Percentiles rank a stretch among this genome's conserved stretches.
Evolutionary conservation across 2,888 invertebrate genomes (phyloP).

Genomic region (Brachypterus glaber): DNA sequence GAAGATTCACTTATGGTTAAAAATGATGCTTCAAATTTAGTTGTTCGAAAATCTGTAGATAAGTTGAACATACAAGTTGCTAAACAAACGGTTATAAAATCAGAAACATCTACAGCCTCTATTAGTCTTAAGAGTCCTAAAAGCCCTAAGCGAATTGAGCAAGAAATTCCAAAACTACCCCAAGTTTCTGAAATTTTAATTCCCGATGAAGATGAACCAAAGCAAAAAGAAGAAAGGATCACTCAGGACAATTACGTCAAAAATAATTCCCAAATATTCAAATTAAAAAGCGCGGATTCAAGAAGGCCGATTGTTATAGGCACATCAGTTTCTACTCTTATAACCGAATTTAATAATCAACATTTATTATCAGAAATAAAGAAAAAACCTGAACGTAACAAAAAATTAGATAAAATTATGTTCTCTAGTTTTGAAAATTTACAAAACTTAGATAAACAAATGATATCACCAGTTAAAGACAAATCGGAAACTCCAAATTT

Average conservation of each 20-base stretch:
- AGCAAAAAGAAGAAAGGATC: slow-evolving; percentile 31
- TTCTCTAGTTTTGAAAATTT: slow-evolving; percentile 39
- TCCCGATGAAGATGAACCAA: slow-evolving; percentile 48
- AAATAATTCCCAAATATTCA: slow-evolving; percentile 38
- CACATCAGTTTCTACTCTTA: slow-evolving; percentile 49
- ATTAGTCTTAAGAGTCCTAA: slow-evolving; percentile 25
- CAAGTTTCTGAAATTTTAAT: slow-evolving; percentile 67
- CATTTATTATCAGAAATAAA: slow-evolving; percentile 50
- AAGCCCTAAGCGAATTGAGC: slow-evolving; percentile 38
- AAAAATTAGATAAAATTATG: slow-evolving; percentile 28
- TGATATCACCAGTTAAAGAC: slow-evolving; percentile 16
- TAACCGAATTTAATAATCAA: slow-evolving; percentile 40
- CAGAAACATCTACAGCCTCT: slow-evolving; percentile 19
- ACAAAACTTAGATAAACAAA: slow-evolving; percentile 36
- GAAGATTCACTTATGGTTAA: slow-evolving; percentile 18
- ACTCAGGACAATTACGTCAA: slow-evolving; percentile 40
- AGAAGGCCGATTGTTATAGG: slow-evolving; percentile 52
- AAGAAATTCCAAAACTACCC: slow-evolving; percentile 63
- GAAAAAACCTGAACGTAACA: slow-evolving; percentile 28
- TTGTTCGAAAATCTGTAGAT: slow-evolving; percentile 35
- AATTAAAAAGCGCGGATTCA: slow-evolving; percentile 42
- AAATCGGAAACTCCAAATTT: slow-evolving; percentile 27
- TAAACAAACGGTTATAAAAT: slow-evolving; percentile 32
- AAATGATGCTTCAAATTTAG: slow-evolving; percentile 24
- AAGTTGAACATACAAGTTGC: slow-evolving; percentile 35